Conservation (phyloP, 2,113 vertebrate genomes). For the Gila orcuttii region DNA sequence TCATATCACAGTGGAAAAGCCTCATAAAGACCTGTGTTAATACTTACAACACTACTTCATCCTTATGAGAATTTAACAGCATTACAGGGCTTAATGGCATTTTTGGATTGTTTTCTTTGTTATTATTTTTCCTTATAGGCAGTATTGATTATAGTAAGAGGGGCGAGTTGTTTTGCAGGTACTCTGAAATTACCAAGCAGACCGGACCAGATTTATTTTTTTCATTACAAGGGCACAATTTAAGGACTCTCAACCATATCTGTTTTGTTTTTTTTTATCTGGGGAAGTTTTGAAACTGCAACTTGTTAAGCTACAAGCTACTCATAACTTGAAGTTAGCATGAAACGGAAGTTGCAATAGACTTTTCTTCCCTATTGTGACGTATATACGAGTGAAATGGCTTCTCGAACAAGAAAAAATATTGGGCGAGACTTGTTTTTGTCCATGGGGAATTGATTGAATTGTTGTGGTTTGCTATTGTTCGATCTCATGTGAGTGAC, state of each 20-base stretch:
- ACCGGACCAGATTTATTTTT: slow-evolving; percentile 24
- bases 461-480: too few relatives aligned
- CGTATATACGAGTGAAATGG: too few relatives aligned
- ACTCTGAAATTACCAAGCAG: slow-evolving; percentile 23
- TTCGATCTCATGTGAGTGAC: too few relatives aligned
- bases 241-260: slow-evolving; percentile 38
- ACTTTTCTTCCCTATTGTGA: too few relatives aligned
- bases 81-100: slow-evolving; percentile 39
- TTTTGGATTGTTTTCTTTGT: slow-evolving; percentile 34
- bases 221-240: slow-evolving; percentile 40
- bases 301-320: neutral
- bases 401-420: too few relatives aligned
- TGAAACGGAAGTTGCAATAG: too few relatives aligned
- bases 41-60: slow-evolving; percentile 46
- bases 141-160: slow-evolving; percentile 52
- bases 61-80: slow-evolving; percentile 32
- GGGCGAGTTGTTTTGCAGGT: slow-evolving; percentile 34
- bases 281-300: neutral
- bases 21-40: slow-evolving; percentile 30
- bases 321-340: neutral
- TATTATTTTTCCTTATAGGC: slow-evolving; percentile 44
- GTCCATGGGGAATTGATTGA: too few relatives aligned
- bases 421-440: too few relatives aligned
- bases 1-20: slow-evolving; percentile 10
- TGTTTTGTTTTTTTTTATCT: neutral